phyloP scores from a whole-genome alignment of 2,113 vertebrate species.

The Chrysochloris asiatica region DNA sequence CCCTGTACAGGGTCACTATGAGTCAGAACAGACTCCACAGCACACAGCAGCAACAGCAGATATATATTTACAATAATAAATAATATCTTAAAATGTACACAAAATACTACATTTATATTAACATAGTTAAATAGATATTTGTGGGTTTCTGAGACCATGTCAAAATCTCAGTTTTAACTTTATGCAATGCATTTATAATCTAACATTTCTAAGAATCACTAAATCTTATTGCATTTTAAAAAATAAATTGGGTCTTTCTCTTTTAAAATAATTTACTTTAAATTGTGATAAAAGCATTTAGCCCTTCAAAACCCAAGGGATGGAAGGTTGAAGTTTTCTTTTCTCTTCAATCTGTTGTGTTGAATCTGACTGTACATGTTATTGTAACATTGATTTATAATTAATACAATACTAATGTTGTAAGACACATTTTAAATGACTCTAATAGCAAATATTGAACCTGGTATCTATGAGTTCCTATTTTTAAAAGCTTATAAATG shows the following conservation, averaged over 20 bases:
- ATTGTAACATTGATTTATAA: neutral
- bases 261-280: constrained; percentile 36
- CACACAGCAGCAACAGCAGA: no score
- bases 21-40: no score
- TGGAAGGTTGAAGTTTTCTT: accelerated
- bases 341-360: neutral
- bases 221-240: neutral
- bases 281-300: neutral
- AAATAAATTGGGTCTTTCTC: neutral
- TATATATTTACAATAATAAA: neutral
- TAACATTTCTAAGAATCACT: neutral
- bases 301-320: neutral
- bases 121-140: neutral
- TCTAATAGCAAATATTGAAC: neutral
- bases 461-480: neutral
- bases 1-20: no score
- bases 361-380: neutral
- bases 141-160: neutral
- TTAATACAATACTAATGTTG: neutral
- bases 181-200: neutral
- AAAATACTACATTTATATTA: neutral
- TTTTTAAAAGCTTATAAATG: neutral
- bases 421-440: neutral
- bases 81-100: neutral
- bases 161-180: neutral